Percentiles rank a stretch among this genome's conserved stretches.
Evolutionary conservation across 35 echinoderm and acorn worm species (phyloP).

Genomic region (Lytechinus variegatus): DNA sequence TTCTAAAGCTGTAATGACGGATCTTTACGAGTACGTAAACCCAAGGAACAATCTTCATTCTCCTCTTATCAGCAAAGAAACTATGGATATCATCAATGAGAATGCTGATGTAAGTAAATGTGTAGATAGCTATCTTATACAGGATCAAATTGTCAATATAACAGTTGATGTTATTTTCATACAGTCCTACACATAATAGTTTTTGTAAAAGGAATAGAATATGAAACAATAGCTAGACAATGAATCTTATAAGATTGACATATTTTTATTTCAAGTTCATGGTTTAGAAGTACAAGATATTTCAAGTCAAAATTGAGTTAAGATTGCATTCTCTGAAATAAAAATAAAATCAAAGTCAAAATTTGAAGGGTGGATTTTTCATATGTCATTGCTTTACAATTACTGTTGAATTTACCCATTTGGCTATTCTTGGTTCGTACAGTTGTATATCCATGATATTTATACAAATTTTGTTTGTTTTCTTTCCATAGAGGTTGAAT

Average conservation of each 20-base stretch:
- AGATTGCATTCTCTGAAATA: no score
- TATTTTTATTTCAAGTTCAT: no score
- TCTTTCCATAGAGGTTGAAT: constrained; percentile 75
- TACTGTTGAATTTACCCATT: no score
- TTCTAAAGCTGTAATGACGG: constrained; percentile 86
- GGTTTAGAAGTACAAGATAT: no score
- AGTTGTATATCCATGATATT: no score
- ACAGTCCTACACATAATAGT: not conserved
- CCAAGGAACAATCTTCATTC: constrained; percentile 81
- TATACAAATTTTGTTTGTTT: not conserved
- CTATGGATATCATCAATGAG: constrained; percentile 68
- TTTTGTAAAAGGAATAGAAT: not conserved
- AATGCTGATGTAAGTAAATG: constrained; percentile 78
- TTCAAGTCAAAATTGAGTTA: no score
- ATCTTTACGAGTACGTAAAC: constrained; percentile 84
- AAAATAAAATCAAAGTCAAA: no score
- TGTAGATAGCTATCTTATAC: not conserved
- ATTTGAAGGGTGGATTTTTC: no score
- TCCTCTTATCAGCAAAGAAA: constrained; percentile 86
- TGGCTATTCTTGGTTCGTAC: no score
- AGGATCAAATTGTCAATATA: not conserved
- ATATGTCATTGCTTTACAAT: no score
- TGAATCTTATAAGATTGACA: no score
- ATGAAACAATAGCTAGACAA: not conserved
- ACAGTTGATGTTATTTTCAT: not conserved